A percentile compares a stretch with the other conserved stretches of the same genome.
Evolutionary conservation across 2,797 vertebrate species (phyloP).

Genomic region (Etheostoma nigrum): DNA sequence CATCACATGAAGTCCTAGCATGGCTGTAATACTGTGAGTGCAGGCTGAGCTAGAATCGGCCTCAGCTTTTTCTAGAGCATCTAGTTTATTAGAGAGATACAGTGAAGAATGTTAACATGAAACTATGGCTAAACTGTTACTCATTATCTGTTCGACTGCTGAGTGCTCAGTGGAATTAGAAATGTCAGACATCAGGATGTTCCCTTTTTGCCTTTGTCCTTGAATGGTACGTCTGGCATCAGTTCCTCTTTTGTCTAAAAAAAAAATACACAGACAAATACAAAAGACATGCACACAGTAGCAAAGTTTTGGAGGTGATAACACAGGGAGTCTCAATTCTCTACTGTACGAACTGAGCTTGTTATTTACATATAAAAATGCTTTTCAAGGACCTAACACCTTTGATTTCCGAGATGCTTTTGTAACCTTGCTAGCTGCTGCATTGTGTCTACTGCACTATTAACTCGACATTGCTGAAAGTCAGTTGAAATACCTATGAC

Average conservation of each 20-base stretch:
- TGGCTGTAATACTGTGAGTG: conserved; percentile 63
- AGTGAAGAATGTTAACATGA: conserved; percentile 7
- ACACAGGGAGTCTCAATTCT: conserved; percentile 19
- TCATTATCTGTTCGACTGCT: conserved; percentile 24
- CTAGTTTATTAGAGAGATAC: conserved; percentile 22
- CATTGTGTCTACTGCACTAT: conserved; percentile 59
- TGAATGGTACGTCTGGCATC: conserved; percentile 46
- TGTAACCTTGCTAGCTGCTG: conserved; percentile 61
- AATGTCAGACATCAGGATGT: conserved; percentile 25
- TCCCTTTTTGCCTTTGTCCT: conserved; percentile 51
- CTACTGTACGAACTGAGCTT: conserved; percentile 26
- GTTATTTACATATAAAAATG: conserved; percentile 41
- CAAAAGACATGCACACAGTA: conserved; percentile 25
- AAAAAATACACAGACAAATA: conserved; percentile 4
- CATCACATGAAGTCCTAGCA: conserved; percentile 32
- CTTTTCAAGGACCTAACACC: conserved; percentile 38
- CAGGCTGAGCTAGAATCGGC: conserved; percentile 34
- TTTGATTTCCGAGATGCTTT: conserved; percentile 55
- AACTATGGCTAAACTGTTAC: conserved; percentile 55
- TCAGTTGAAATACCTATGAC: conserved; percentile 32
- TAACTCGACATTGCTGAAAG: conserved; percentile 25
- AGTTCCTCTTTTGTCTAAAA: conserved; percentile 43
- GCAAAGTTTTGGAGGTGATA: conserved; percentile 28
- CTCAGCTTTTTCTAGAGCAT: conserved; percentile 44
- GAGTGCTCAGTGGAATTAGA: conserved; percentile 9